Evolutionary conservation across 2,888 invertebrate genomes (phyloP).

Genomic region (Hyles lineata): DNA sequence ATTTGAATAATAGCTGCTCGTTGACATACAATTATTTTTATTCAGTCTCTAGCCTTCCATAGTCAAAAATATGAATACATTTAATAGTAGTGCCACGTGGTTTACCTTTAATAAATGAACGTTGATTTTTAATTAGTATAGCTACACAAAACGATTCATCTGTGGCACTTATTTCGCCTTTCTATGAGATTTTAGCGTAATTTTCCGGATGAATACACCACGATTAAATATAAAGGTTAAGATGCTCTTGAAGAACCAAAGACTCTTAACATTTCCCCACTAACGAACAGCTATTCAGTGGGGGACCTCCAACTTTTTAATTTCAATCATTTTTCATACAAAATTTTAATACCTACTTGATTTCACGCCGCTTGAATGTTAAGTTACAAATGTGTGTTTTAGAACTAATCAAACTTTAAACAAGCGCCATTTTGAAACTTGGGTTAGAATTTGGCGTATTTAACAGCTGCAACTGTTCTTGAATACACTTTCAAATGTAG

Average conservation of each 20-base stretch:
- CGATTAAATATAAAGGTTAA: slow-evolving; percentile 18
- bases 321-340: not conserved
- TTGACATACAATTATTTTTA: too few relatives aligned
- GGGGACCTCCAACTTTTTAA: not conserved
- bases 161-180: not conserved
- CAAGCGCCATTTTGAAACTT: slow-evolving; percentile 1
- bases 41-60: too few relatives aligned
- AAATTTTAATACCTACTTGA: not conserved
- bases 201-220: not conserved
- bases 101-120: not conserved
- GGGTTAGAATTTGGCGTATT: not conserved
- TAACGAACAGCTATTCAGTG: slow-evolving; percentile 18
- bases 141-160: not conserved
- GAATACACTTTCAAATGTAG: too few relatives aligned
- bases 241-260: not conserved
- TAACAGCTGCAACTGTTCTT: not conserved
- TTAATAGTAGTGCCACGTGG: not conserved
- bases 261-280: slow-evolving; percentile 17
- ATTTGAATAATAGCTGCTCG: too few relatives aligned
- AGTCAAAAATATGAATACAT: not conserved
- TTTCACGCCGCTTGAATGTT: not conserved
- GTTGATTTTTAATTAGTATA: not conserved
- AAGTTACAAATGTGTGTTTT: slow-evolving; percentile 1
- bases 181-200: too few relatives aligned
- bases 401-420: slow-evolving; percentile 1